Evolutionary conservation across 2,797 vertebrate species (phyloP).

Genomic region (Potorous gilbertii): DNA sequence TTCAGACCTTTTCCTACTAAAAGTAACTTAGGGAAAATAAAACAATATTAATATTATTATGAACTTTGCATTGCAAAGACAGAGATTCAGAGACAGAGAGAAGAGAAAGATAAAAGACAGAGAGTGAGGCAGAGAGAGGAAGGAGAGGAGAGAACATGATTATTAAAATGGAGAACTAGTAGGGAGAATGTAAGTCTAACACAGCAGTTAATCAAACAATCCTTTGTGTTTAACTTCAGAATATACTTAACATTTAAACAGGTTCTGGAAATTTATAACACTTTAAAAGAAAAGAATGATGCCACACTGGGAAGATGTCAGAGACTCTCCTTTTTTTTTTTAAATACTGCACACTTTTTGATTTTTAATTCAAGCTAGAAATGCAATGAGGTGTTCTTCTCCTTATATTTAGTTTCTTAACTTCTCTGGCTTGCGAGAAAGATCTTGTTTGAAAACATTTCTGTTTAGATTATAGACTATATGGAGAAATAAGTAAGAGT

Average conservation of each 20-base stretch:
- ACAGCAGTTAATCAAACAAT: slow-evolving; percentile 11
- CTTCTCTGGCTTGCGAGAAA: not conserved
- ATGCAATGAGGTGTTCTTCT: not conserved
- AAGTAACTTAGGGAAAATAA: not conserved
- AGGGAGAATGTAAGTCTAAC: slow-evolving; percentile 11
- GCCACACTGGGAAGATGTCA: slow-evolving; percentile 1
- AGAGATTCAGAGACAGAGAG: not conserved
- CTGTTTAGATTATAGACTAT: not conserved
- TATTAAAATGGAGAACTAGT: not conserved
- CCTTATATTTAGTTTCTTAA: not conserved
- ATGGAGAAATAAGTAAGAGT: not conserved
- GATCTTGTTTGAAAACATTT: not conserved
- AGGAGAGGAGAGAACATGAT: not conserved
- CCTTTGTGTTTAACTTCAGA: not conserved
- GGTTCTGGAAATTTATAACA: not conserved
- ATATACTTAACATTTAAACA: not conserved
- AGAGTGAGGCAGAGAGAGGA: no score
- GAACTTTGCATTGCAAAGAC: not conserved
- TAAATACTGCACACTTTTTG: not conserved
- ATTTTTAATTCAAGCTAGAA: not conserved
- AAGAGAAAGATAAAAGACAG: no score
- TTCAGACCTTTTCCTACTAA: not conserved
- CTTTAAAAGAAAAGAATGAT: slow-evolving; percentile 24
- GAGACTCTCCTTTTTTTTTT: slow-evolving; percentile 4
- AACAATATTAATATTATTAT: not conserved